These are phyloP conservation scores for Danaus chrysippus DNA, from an alignment of 2,888 invertebrate species.

Conservation along the genomic window DNA sequence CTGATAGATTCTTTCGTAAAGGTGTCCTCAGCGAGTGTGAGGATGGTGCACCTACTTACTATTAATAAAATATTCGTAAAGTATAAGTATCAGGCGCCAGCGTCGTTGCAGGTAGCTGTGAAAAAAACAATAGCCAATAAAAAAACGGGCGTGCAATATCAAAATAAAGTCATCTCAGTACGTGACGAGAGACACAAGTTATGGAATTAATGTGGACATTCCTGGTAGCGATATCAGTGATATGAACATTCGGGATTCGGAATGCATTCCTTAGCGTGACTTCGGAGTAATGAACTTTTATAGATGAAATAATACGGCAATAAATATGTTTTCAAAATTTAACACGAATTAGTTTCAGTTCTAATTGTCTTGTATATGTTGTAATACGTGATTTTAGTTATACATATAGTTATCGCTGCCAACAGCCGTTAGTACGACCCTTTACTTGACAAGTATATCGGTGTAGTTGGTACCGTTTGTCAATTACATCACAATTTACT, in stretches of 20 bases:
- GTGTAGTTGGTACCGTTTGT: slow-evolving; percentile 52
- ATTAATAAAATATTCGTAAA: slow-evolving; percentile 43
- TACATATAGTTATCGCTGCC: slow-evolving; percentile 20
- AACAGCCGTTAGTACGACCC: slow-evolving; percentile 34
- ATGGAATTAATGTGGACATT: slow-evolving; percentile 45
- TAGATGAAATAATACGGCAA: slow-evolving; percentile 4
- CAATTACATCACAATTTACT: slow-evolving; percentile 38
- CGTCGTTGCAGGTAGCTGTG: slow-evolving; percentile 49
- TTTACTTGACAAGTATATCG: slow-evolving; percentile 42
- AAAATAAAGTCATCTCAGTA: slow-evolving; percentile 69
- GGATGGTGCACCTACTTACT: slow-evolving; percentile 20
- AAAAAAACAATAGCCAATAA: slow-evolving; percentile 65
- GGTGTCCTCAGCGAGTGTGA: too few species aligned
- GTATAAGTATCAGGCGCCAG: slow-evolving; percentile 37
- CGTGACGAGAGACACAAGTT: slow-evolving; percentile 57
- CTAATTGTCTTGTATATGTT: too few species aligned
- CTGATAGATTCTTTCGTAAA: too few species aligned
- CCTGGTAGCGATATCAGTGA: slow-evolving; percentile 49
- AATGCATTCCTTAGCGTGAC: slow-evolving; percentile 35
- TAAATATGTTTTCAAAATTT: not conserved
- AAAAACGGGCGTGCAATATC: slow-evolving; percentile 62
- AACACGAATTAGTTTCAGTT: too few species aligned
- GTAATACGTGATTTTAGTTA: not conserved
- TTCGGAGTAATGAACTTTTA: slow-evolving; percentile 26
- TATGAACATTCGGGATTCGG: slow-evolving; percentile 34